A percentile compares a stretch with the other conserved stretches of the same genome.
These are phyloP conservation scores for Resseliella maxima DNA, from an alignment of 2,888 invertebrate species.

Conservation along the genomic window DNA sequence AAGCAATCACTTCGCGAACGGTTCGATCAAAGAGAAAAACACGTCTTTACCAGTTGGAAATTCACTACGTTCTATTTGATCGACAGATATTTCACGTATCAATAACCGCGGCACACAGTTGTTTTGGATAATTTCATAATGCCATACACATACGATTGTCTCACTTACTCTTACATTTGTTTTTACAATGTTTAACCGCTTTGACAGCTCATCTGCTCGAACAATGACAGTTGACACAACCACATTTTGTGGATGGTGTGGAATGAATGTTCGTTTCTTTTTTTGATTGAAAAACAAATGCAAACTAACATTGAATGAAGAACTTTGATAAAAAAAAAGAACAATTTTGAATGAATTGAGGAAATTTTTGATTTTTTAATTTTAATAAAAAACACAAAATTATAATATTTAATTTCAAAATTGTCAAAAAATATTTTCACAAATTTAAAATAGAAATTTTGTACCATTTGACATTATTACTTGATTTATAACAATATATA, in stretches of 20 bases:
- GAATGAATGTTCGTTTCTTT: no score
- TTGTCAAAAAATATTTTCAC: no score
- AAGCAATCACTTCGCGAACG: background rate
- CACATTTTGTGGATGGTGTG: slow-evolving; percentile 22
- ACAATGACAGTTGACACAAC: background rate
- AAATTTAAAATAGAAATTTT: no score
- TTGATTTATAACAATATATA: no score
- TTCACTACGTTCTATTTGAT: slow-evolving; percentile 43
- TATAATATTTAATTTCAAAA: no score
- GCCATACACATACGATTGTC: background rate
- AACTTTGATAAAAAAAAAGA: no score
- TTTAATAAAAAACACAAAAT: no score
- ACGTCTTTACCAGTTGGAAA: slow-evolving; percentile 4
- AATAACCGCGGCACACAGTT: background rate
- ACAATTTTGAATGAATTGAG: no score
- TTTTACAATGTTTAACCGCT: slow-evolving; percentile 16
- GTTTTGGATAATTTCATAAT: background rate
- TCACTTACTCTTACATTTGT: background rate
- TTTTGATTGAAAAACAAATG: no score
- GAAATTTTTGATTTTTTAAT: no score
- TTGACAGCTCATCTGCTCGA: background rate
- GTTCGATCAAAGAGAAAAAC: background rate
- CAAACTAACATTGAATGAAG: no score
- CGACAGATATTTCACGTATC: background rate
- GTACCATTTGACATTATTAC: no score